Percentiles rank a stretch among this genome's conserved stretches.
Conservation (phyloP, 37 sponge, comb jelly and placozoan genomes). For the Crambe crambe region DNA sequence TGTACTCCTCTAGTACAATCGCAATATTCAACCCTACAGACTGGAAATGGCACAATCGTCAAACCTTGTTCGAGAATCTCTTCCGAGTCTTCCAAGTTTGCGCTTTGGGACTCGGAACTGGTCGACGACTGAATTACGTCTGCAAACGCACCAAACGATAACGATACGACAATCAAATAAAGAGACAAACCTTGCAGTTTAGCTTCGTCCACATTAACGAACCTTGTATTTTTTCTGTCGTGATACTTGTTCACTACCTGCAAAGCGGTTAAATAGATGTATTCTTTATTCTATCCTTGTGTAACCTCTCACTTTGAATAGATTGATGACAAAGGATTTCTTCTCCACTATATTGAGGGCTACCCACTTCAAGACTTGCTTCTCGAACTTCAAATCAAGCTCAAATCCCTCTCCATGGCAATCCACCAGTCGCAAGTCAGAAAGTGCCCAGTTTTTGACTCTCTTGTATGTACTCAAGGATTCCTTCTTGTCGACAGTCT, state of each 20-base stretch:
- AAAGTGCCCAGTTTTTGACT: slow-evolving; percentile 65
- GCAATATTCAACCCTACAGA: neutral
- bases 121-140: neutral
- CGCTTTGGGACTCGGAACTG: too few species aligned
- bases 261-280: neutral
- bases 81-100: slow-evolving; percentile 5
- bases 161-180: neutral
- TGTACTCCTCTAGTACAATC: slow-evolving; percentile 78
- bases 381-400: slow-evolving; percentile 80
- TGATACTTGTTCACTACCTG: slow-evolving; percentile 58
- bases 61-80: slow-evolving; percentile 45
- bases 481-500: slow-evolving; percentile 16
- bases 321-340: slow-evolving; percentile 58
- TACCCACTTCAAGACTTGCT: slow-evolving; percentile 71
- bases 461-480: slow-evolving; percentile 33
- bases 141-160: neutral
- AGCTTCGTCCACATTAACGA: slow-evolving; percentile 69
- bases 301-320: slow-evolving; percentile 63
- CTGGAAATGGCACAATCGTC: neutral
- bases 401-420: slow-evolving; percentile 61
- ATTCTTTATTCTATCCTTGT: too few species aligned
- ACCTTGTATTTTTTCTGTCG: slow-evolving; percentile 48
- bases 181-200: slow-evolving; percentile 2
- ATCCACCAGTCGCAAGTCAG: slow-evolving; percentile 69
- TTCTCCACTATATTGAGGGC: slow-evolving; percentile 74